Conservation (phyloP, 2,888 invertebrate species). For the Silvanus unidentatus region DNA sequence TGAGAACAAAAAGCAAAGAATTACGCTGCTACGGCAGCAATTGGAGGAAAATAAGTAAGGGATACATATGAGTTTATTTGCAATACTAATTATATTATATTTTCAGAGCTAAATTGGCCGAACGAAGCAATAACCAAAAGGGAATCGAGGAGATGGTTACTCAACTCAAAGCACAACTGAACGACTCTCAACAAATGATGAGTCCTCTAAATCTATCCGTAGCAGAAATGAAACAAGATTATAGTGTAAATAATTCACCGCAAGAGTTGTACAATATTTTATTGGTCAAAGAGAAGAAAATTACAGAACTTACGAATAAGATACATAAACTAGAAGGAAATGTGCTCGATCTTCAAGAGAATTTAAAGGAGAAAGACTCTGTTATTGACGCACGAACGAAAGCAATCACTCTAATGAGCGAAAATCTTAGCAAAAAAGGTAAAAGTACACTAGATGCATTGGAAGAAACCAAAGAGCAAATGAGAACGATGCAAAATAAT, state of each 20-base stretch:
- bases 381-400: slow-evolving; percentile 76
- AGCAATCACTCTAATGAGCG: slow-evolving; percentile 70
- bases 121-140: slow-evolving; percentile 50
- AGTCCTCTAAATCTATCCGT: slow-evolving; percentile 34
- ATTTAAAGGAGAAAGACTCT: slow-evolving; percentile 74
- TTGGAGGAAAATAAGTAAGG: slow-evolving; percentile 51
- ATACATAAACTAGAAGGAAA: slow-evolving; percentile 70
- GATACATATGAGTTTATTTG: slow-evolving; percentile 2
- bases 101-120: slow-evolving; percentile 47
- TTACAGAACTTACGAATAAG: slow-evolving; percentile 60
- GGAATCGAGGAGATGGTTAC: slow-evolving; percentile 51
- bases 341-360: slow-evolving; percentile 77
- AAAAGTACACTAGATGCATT: slow-evolving; percentile 66
- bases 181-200: slow-evolving; percentile 46
- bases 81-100: neutral
- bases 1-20: slow-evolving; percentile 47
- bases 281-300: slow-evolving; percentile 57
- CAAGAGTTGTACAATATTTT: slow-evolving; percentile 46
- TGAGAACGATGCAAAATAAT: slow-evolving; percentile 74
- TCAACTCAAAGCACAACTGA: slow-evolving; percentile 51
- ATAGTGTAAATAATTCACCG: slow-evolving; percentile 35
- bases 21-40: slow-evolving; percentile 50
- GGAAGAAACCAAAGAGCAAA: slow-evolving; percentile 75
- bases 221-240: slow-evolving; percentile 35
- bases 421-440: slow-evolving; percentile 62